Evolutionary conservation across 1,140 invertebrate genomes (phyloP), one percentile per base, ranked within the genome.

Genomic region (Armadillidium nasatum): DNA sequence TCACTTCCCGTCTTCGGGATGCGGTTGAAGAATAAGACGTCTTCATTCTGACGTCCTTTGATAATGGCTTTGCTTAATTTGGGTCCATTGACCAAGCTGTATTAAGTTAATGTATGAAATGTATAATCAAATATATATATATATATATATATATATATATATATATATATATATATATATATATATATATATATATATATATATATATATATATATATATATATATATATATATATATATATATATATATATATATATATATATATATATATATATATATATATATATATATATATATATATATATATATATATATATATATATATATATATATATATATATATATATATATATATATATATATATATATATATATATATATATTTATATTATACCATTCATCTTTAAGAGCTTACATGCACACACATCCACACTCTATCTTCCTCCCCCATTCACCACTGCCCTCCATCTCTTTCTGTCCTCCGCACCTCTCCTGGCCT

Each of bases 1-100:
- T 90, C 89, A n/a, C 87, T 87, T 7, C 90, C 90, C 43, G 88
- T 86, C 74, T 88, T 88, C 1, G 90, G 89, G 68, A 91, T 85
- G 50, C 88, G 84, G 76, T 90, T 91, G 78, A 90, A 86, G 84
- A 91, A 88, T 7, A 91, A 77, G 10, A 88, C 33, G 6, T 78
- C 50, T 10, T 44, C 50, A 60, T 60, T 60, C 19, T 60, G 50
- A 7, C 19, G 50, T 3, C 50, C 7, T 7, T 60, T 60, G 7
- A 60, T 60, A 19, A 1, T 15, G 2, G 11, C 19, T 60, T 60
- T 19, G 19, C 50, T 60, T 60, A 60, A 13, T 19, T 19, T 60
- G 11, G 11, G 50, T 15, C 50, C 50, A 7, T 60, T 60, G 1
- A 60, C 50, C 19, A 60, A 60, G 7, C 50, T 60, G 50, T 60